These are phyloP conservation scores for Dascillus cervinus DNA, from an alignment of 2,888 invertebrate genomes.

Conservation along the genomic window DNA sequence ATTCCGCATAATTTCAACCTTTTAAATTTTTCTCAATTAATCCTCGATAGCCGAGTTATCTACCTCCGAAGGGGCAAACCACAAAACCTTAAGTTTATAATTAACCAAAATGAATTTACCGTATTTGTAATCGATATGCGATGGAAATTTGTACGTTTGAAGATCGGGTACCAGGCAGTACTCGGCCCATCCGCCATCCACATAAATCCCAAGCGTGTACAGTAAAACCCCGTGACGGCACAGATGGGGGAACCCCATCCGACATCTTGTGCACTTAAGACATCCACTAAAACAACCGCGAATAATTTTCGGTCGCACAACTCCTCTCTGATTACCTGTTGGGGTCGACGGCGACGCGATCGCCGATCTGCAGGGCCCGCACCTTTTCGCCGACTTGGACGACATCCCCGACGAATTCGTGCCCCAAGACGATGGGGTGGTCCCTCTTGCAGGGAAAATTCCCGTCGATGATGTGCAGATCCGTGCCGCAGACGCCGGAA, in stretches of 20 bases:
- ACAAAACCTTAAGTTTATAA: no score
- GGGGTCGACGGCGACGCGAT: constrained; percentile 62
- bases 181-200: constrained; percentile 63
- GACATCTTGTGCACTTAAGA: constrained; percentile 53
- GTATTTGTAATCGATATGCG: constrained; percentile 46
- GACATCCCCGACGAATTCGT: constrained; percentile 60
- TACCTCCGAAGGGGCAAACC: no score
- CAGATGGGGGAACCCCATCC: constrained; percentile 55
- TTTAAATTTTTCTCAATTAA: no score
- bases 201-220: constrained; percentile 56
- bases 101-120: no score
- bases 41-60: no score
- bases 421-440: constrained; percentile 52
- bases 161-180: constrained; percentile 51
- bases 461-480: constrained; percentile 64
- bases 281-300: constrained; percentile 52
- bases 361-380: constrained; percentile 50
- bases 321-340: constrained; percentile 55
- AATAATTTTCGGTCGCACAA: no score
- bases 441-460: constrained; percentile 48
- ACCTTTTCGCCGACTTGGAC: constrained; percentile 50
- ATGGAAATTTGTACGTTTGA: constrained; percentile 55
- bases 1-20: no score
- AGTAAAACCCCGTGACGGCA: constrained; percentile 54
- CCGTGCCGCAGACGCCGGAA: constrained; percentile 66